Conservation (phyloP, 2,113 vertebrate species). For the Centropus bengalensis region DNA sequence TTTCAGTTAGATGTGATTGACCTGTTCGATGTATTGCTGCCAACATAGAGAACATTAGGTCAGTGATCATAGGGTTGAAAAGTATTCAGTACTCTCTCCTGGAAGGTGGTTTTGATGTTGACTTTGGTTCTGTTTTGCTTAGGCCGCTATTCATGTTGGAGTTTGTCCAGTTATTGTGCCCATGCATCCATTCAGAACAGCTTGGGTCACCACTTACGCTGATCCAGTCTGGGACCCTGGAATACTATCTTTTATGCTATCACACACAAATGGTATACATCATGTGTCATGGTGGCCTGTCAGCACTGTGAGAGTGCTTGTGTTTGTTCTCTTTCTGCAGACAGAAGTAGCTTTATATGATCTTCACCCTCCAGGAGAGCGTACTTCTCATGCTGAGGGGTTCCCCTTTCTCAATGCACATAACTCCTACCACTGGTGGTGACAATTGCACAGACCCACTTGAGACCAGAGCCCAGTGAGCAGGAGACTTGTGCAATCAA, state of each 20-base stretch:
- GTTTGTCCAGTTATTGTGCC: background rate
- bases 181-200: background rate
- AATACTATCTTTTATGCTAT: background rate
- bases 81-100: background rate
- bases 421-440: background rate
- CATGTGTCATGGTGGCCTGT: slow-evolving; percentile 8
- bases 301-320: background rate
- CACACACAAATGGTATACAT: slow-evolving; percentile 4
- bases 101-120: background rate
- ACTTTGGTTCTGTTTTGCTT: background rate
- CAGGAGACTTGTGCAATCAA: background rate
- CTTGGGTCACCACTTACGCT: background rate
- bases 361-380: background rate
- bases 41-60: background rate
- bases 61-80: background rate
- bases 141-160: background rate
- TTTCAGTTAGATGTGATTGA: background rate
- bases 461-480: background rate
- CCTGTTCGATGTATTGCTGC: background rate
- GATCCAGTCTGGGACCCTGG: background rate
- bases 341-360: slow-evolving; percentile 9
- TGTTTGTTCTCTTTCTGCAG: background rate
- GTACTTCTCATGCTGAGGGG: background rate
- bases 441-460: background rate
- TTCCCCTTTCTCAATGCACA: background rate